Percentiles rank a stretch among this genome's conserved stretches.
Conservation (phyloP, 2,888 invertebrate genomes). For the Eupithecia subfuscata region DNA sequence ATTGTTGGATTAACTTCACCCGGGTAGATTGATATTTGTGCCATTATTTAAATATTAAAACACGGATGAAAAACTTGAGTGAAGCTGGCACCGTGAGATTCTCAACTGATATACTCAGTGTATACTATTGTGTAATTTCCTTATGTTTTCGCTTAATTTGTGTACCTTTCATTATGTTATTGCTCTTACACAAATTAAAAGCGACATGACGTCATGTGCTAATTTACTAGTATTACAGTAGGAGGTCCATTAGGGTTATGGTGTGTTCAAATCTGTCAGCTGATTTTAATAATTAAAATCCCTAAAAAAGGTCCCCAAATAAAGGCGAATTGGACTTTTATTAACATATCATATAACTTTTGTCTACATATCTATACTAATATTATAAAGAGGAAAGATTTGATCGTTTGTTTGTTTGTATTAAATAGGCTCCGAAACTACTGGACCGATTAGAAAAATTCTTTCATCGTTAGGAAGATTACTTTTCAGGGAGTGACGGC, state of each 20-base stretch:
- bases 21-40: background rate
- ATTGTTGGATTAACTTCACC: background rate
- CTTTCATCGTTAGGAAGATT: no score
- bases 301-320: no score
- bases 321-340: no score
- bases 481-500: no score
- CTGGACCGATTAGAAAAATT: no score
- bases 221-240: background rate
- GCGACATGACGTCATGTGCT: background rate
- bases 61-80: background rate
- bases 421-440: no score
- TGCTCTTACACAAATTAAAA: background rate
- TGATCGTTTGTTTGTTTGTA: no score
- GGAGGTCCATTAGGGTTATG: background rate
- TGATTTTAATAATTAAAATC: no score
- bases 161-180: background rate
- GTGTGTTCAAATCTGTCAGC: no score
- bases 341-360: no score
- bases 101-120: background rate
- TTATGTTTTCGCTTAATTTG: background rate
- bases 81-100: background rate
- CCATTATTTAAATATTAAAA: background rate
- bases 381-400: no score
- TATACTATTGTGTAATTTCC: background rate
- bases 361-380: no score